Percentiles rank a stretch among this genome's conserved stretches.
These are phyloP conservation scores for Colaptes auratus DNA, from an alignment of 2,113 vertebrate species.

Conservation along the genomic window DNA sequence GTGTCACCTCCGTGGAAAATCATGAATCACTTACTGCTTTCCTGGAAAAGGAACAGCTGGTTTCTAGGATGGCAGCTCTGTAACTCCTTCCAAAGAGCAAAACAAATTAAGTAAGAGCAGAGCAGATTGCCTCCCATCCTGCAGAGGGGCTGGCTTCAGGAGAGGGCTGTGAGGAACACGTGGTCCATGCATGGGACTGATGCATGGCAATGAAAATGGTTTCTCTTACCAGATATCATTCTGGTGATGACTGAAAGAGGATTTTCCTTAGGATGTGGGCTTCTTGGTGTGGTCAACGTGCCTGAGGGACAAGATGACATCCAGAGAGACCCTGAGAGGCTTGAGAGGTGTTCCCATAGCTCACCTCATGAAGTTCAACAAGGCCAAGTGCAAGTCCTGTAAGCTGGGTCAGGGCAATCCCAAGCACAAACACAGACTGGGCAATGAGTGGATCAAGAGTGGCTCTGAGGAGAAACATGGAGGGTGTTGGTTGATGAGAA, in stretches of 20 bases:
- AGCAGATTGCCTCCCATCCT: not conserved
- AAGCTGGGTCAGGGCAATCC: not conserved
- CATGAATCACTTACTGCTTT: conserved; percentile 51
- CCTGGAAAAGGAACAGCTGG: conserved; percentile 57
- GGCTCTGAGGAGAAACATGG: not conserved
- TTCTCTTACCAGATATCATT: not conserved
- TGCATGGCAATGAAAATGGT: not conserved
- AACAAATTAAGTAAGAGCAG: conserved; percentile 46
- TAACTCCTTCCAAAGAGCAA: conserved; percentile 44
- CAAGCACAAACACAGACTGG: not conserved
- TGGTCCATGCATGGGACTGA: fast-evolving
- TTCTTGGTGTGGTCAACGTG: not conserved
- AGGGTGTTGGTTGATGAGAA: not conserved
- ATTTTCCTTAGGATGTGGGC: not conserved
- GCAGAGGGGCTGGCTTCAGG: not conserved
- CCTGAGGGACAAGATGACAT: not conserved
- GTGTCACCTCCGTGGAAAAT: conserved; percentile 46
- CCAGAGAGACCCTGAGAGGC: not conserved
- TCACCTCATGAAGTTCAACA: not conserved
- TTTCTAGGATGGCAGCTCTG: conserved; percentile 49
- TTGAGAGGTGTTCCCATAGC: not conserved
- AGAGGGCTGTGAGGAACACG: fast-evolving
- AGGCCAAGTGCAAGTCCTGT: not conserved
- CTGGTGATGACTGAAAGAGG: not conserved
- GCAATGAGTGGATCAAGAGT: not conserved